Evolutionary conservation across 2,113 vertebrate genomes (phyloP).

Genomic region (Kryptolebias marmoratus): DNA sequence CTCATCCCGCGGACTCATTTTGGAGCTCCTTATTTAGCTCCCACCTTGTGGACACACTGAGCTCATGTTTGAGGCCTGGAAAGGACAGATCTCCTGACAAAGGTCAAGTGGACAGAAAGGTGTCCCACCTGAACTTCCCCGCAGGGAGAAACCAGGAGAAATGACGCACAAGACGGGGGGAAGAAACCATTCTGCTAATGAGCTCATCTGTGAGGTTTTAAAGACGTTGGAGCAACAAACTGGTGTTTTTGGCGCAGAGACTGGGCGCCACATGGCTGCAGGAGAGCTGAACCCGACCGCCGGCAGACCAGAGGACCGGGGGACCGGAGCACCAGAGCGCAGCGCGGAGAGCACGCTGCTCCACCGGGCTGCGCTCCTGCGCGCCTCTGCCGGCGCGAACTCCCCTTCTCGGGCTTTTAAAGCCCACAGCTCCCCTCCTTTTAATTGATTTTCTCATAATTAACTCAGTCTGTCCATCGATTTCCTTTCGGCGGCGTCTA

Average conservation of each 20-base stretch:
- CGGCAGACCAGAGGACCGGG: not conserved
- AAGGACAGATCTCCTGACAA: not conserved
- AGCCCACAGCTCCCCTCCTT: conserved; percentile 78
- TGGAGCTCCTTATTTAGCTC: too few relatives aligned
- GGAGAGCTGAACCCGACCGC: not conserved
- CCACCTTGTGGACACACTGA: too few relatives aligned
- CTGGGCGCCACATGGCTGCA: too few relatives aligned
- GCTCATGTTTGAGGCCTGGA: too few relatives aligned
- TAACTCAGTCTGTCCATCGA: conserved; percentile 86
- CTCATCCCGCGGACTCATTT: too few relatives aligned
- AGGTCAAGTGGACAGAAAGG: conserved; percentile 8
- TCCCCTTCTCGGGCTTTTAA: conserved; percentile 69
- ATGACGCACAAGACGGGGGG: too few relatives aligned
- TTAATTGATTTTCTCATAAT: conserved; percentile 88
- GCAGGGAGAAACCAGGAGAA: not conserved
- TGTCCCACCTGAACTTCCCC: conserved; percentile 11
- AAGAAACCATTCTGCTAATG: not conserved
- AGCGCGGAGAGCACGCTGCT: conserved; percentile 25
- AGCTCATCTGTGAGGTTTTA: not conserved
- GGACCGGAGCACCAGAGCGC: conserved; percentile 17
- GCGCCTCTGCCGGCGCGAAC: conserved; percentile 47
- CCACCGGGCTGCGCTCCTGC: conserved; percentile 41
- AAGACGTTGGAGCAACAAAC: not conserved
- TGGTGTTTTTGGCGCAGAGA: not conserved
- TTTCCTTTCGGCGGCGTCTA: conserved; percentile 79